phyloP scores from a whole-genome alignment of 2,113 vertebrate species.

The Tragelaphus imberbis region DNA sequence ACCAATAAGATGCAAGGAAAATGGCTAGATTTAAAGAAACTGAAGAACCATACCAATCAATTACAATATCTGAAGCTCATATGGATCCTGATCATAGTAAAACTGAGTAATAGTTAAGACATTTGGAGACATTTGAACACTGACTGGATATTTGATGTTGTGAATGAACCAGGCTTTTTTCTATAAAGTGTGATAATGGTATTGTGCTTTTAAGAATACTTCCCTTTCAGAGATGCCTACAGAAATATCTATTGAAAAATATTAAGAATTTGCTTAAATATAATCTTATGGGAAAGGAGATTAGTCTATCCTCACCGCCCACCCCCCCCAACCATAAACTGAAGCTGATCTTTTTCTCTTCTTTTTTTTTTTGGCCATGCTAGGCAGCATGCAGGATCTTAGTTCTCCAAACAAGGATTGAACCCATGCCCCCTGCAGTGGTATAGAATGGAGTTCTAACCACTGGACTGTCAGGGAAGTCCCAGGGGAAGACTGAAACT shows the following conservation, averaged over 20 bases:
- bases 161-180: neutral
- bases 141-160: neutral
- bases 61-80: neutral
- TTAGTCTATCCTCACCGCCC: neutral
- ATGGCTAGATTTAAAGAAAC: neutral
- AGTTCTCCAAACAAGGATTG: neutral
- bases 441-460: neutral
- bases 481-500: neutral
- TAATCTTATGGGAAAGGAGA: rapidly evolving
- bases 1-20: neutral
- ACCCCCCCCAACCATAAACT: neutral
- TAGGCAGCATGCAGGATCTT: neutral
- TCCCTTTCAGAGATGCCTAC: neutral
- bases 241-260: neutral
- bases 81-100: neutral
- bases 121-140: neutral
- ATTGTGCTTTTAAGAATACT: neutral
- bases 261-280: neutral
- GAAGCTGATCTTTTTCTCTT: neutral
- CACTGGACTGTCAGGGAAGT: neutral
- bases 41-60: neutral
- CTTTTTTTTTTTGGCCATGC: neutral
- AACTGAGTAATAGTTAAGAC: neutral
- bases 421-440: neutral
- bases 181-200: neutral